phyloP scores from a whole-genome alignment of 2,888 invertebrate genomes.

The Sarcophaga subvicina region DNA sequence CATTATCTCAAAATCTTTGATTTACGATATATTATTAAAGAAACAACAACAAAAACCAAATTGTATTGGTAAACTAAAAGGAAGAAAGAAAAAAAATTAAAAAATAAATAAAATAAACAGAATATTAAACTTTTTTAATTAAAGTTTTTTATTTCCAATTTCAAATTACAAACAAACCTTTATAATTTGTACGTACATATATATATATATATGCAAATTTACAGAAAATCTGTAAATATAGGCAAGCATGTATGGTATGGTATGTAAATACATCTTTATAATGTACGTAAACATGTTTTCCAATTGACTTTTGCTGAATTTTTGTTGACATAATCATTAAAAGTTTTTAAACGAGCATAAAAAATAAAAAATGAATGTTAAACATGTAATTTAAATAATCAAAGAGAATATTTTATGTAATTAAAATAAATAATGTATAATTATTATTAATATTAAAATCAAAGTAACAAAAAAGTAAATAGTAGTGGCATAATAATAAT shows the following conservation, averaged over 20 bases:
- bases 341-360: conserved; percentile 30
- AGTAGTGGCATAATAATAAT: neutral
- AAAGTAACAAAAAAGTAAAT: conserved; percentile 17
- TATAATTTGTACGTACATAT: neutral
- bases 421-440: conserved; percentile 55
- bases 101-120: neutral
- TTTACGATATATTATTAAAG: conserved; percentile 7
- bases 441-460: conserved; percentile 40
- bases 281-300: conserved; percentile 26
- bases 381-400: conserved; percentile 39
- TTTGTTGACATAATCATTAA: conserved; percentile 60
- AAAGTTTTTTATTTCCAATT: conserved; percentile 29
- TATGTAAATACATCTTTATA: neutral
- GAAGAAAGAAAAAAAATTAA: neutral
- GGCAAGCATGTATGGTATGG: neutral
- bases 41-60: too few species aligned
- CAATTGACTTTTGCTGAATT: conserved; percentile 52
- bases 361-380: neutral
- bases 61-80: too few species aligned
- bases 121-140: conserved; percentile 49
- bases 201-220: neutral
- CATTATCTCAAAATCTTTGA: conserved; percentile 44
- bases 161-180: neutral
- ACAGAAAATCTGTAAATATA: neutral
- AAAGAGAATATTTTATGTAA: conserved; percentile 57